Base-by-base conservation (phyloP, 2,888 invertebrate species). In the Aporophyla nigra region DNA sequence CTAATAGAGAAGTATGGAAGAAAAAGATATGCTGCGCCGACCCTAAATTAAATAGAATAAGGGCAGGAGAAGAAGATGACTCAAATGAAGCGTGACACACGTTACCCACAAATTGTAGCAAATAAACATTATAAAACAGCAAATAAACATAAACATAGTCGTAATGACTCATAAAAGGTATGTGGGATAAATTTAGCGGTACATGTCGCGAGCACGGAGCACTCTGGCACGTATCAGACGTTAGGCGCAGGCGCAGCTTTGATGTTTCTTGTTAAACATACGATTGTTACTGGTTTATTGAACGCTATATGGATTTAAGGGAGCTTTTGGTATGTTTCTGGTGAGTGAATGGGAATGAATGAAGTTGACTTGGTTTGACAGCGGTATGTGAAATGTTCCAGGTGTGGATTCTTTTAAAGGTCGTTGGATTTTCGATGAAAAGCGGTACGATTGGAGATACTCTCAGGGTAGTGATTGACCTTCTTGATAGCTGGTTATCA, bases 121-220 rank as follows among this genome's bases (percentile, higher is more conserved):
- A 78, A 86, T 88, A 76, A 84, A 82, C 79, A 78, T 82, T 54
- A 73, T 72, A 72, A 73, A 73, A 73, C 73, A 71, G 78, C 77
- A 76, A 75, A 87, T 86, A 76, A 85, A 85, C 82, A 78, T 79
- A 72, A 79, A 82, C 80, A 78, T 58, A 58, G 27, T 62, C 6
- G 68, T 83, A 86, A 88, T 88, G 87, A 88, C 74, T 88, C 88
- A 88, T 88, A 82, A 88, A 86, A 83, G 87, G 83, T 88, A 86
- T 87, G 87, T 82, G 81, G 54, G 80, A 75, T 88, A 88, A 79
- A 75, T 86, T 83, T 88, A 88, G 80, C 74, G 43, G 54, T 58
- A 74, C 75, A 71, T 76, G 86, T 78, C 80, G 66, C 78, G 78
- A 33, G 74, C 74, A 56, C 71, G 59, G 76, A 43, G 54, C 49